Base-by-base conservation (phyloP, 2,888 invertebrate species). In the Cryptophagus acutangulus region DNA sequence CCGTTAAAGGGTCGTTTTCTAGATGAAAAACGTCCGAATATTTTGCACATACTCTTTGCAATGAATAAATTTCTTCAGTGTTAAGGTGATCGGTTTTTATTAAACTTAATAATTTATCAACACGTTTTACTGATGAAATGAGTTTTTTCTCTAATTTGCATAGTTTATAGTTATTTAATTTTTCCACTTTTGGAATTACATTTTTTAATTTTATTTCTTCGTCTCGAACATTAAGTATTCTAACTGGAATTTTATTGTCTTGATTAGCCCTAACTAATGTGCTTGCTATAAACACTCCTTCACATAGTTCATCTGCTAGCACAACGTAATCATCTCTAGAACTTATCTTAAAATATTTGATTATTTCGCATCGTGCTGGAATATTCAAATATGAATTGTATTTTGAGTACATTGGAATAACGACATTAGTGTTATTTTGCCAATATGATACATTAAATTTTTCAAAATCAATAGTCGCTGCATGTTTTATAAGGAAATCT, bases 1-100 rank as follows among this genome's bases (percentile, higher is more conserved):
- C 41, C 2, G 52, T 41, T 39, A 52, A 39, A 26, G 36, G 35
- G 33, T 54, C 51, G 9, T 36, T 34, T 12, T 47, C 40, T 43
- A 55, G 43, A 25, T 39, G 33, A 38, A 52, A 51, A 17, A 49
- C 41, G 29, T 52, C 43, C 2, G 44, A 35, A 45, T 41, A 51
- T 29, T 52, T 49, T 6, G 41, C 43, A 33, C 45, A 50, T 26
- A 46, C 14, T 36, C 40, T 43, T 36, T 49, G 24, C 6, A 49
- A 17, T 15, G 43, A 41, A 24, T 12, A 13, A 25, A 43, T 37
- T 36, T 49, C 41, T 10, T 45, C 44, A n/a, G 33, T 40, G 35
- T 42, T 40, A 25, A 52, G 33, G 26, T 34, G 16, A 15, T 43
- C 20, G 20, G 36, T 33, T 5, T 52, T 46, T 40, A 51, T 40